Percentiles rank a stretch among this genome's conserved stretches.
Evolutionary conservation across 1,140 invertebrate species (phyloP).

Genomic region (Ostrea edulis): DNA sequence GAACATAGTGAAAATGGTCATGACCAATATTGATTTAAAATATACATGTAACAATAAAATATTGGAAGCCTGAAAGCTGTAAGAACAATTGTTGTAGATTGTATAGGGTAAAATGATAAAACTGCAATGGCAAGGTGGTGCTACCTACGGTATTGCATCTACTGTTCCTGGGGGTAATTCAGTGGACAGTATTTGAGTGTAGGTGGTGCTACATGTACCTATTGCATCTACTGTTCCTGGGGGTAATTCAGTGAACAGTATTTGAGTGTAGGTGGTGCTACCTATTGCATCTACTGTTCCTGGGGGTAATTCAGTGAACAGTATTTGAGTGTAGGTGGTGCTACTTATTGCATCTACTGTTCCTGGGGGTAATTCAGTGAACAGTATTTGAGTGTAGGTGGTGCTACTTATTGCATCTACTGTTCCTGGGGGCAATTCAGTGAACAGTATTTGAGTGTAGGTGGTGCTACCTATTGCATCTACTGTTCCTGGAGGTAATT

Average conservation of each 20-base stretch:
- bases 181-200: not conserved
- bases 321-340: too few relatives aligned
- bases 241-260: not conserved
- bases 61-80: not conserved
- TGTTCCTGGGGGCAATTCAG: too few relatives aligned
- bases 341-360: too few relatives aligned
- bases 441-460: not conserved
- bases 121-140: too few relatives aligned
- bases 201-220: too few relatives aligned
- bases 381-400: not conserved
- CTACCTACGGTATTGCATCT: not conserved
- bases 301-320: not conserved
- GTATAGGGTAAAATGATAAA: not conserved
- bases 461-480: not conserved
- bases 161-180: not conserved
- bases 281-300: not conserved
- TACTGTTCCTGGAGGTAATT: not conserved
- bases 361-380: too few relatives aligned
- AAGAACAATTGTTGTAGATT: not conserved
- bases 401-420: not conserved
- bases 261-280: too few relatives aligned
- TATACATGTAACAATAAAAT: not conserved
- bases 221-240: not conserved
- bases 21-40: not conserved
- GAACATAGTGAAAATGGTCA: not conserved